Conservation (phyloP, 2,888 invertebrate species). For the Melinopterus prodromus region DNA sequence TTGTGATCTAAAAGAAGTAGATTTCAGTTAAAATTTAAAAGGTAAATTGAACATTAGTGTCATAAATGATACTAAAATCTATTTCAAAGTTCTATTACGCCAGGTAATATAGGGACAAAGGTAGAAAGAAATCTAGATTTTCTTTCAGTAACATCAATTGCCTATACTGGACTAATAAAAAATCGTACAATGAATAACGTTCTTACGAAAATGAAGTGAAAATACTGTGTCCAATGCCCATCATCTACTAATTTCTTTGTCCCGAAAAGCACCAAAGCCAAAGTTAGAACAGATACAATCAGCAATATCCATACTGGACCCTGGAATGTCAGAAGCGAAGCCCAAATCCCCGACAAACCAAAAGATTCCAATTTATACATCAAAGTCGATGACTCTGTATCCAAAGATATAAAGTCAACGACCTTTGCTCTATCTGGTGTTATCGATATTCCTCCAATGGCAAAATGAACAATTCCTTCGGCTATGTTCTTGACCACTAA, state of each 20-base stretch:
- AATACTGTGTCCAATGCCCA: too few species aligned
- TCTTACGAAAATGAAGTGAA: too few species aligned
- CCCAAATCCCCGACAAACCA: constrained; percentile 30
- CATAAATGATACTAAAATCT: too few species aligned
- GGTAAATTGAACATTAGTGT: too few species aligned
- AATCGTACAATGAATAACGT: too few species aligned
- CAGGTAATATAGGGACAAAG: too few species aligned
- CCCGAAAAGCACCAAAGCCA: too few species aligned
- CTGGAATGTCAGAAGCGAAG: constrained; percentile 40
- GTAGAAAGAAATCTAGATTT: too few species aligned
- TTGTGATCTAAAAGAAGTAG: neutral
- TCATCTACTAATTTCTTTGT: too few species aligned
- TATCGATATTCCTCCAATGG: constrained; percentile 44
- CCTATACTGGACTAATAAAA: too few species aligned
- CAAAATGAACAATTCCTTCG: constrained; percentile 38
- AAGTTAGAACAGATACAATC: constrained; percentile 20
- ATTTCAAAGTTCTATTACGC: too few species aligned
- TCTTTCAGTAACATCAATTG: too few species aligned
- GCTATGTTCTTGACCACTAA: constrained; percentile 32
- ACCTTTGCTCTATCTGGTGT: constrained; percentile 36
- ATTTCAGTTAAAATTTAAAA: neutral
- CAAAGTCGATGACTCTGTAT: constrained; percentile 39
- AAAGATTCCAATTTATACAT: constrained; percentile 40
- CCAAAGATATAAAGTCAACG: constrained; percentile 40
- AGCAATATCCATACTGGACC: constrained; percentile 37